Evolutionary conservation across 2,888 invertebrate species (phyloP), one percentile per base, ranked within the genome.

Genomic region (Erebia aethiops): DNA sequence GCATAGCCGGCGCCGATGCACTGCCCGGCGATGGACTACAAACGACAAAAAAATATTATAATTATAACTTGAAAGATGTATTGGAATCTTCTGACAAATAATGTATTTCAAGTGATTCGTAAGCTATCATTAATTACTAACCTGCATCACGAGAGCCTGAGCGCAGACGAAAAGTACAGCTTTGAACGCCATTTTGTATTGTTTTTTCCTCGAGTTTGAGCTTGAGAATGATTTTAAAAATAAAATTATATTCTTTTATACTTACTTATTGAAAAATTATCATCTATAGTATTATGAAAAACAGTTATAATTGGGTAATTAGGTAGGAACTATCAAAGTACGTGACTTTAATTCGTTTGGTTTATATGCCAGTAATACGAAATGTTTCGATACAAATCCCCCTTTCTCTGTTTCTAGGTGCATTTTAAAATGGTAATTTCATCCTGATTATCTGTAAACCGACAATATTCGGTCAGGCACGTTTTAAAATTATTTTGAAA

Each of bases 121-220:
- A n/a, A n/a, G n/a, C n/a, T n/a, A n/a, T n/a, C n/a, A n/a, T n/a
- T n/a, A n/a, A n/a, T n/a, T n/a, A n/a, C n/a, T n/a, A n/a, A n/a
- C n/a, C 26, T 26, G 80, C 54, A 77, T 74, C 60, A 80, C 61
- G 21, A 82, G 75, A 35, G 79, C 80, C 66, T 78, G 78, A 51
- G 79, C 79, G 76, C 81, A 82, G 72, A 81, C 67, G 16, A 76
- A 70, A n/a, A 80, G 61, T 35, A 79, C 73, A 52, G 75, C 69
- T 71, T 80, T 81, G 57, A 75, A 71, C 51, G 77, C 74, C 81
- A 83, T 83, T 67, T 73, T 78, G 51, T 21, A 18, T 69, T 41
- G 67, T 70, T 71, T 18, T 7, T 62, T 67, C 52, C 43, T 70
- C 18, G 64, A 49, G 52, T 54, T 64, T 64, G 62, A 69, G 52